Evolutionary conservation across 2,113 vertebrate species (phyloP), one percentile per base, ranked within the genome.

Genomic region (Garra rufa): DNA sequence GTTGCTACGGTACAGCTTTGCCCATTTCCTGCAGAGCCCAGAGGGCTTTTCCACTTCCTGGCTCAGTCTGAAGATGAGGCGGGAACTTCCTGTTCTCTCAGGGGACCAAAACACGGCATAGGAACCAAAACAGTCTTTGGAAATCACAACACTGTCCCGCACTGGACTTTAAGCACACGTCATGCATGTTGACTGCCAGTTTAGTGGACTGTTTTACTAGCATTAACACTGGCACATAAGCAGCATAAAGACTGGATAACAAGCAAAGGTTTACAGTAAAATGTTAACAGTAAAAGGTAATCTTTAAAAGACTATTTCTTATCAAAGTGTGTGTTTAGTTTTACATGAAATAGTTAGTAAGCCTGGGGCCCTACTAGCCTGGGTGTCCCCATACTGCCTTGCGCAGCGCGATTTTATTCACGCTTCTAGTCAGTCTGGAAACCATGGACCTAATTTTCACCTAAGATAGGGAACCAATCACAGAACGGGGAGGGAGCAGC

Each of bases 1-100:
- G 85, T 87, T 87, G 82, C 82, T 83, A 84, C 21, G 34, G 86
- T 65, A 87, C 82, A 87, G 76, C 38, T 55, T 48, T 84, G 76
- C 59, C 76, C 48, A 81, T 65, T 83, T 80, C 67, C 46, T 69
- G 55, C 21, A 28, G 52, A 71, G 55, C 76, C 85, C 67, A 80
- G 61, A 80, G 67, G 81, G 52, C 67, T 83, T 85, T 74, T 79
- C 83, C 28, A 85, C 76, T 61, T 85, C 76, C 82, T 84, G 59
- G 46, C 61, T 28, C 34, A 44, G 46, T 75, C n/a, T 83, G 71
- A 63, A 46, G 48, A 78, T 34, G 74, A 67, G 15, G 50, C 24
- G 9, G 83, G 48, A 55, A 84, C 83, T 71, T 84, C 61, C 75
- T 84, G 48, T 71, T 55, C 15, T 28, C 46, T 55, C 15, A n/a